A percentile compares a stretch with the other conserved stretches of the same genome.
These are phyloP conservation scores for Chalcosyrphus nemorum DNA, from an alignment of 2,888 invertebrate genomes.

Conservation along the genomic window DNA sequence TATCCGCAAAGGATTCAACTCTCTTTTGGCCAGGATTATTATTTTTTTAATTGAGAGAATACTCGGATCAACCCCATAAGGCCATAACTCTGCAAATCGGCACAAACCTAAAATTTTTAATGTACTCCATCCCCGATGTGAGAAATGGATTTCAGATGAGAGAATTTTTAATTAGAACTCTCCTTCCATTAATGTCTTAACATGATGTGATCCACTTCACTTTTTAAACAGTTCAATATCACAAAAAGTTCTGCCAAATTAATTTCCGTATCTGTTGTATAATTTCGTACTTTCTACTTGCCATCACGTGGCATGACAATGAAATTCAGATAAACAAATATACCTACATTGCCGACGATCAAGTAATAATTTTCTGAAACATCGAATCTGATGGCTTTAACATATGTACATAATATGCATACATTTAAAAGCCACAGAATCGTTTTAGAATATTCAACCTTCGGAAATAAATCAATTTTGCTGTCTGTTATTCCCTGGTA, in stretches of 20 bases:
- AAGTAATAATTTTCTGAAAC: background rate
- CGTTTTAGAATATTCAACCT: constrained; percentile 12
- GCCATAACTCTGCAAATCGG: too few species aligned
- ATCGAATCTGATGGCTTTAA: constrained; percentile 12
- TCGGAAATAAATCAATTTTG: constrained; percentile 39
- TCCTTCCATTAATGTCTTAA: too few species aligned
- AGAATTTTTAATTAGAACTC: too few species aligned
- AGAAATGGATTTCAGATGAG: too few species aligned
- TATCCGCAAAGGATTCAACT: background rate
- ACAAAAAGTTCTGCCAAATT: background rate
- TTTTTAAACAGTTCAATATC: too few species aligned
- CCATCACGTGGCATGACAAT: background rate
- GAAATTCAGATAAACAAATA: background rate
- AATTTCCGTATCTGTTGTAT: background rate
- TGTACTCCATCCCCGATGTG: too few species aligned
- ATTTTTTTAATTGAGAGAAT: too few species aligned
- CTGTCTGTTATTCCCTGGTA: constrained; percentile 33
- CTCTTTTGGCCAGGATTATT: too few species aligned
- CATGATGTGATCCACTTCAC: too few species aligned
- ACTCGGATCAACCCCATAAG: too few species aligned
- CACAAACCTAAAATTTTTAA: too few species aligned
- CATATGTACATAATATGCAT: constrained; percentile 16
- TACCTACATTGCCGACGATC: background rate
- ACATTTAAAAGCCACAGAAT: constrained; percentile 34
- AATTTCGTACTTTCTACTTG: background rate